Percentiles rank a stretch among this genome's conserved stretches.
Evolutionary conservation across 2,888 invertebrate species (phyloP).

Genomic region (Bruchidius siliquastri): DNA sequence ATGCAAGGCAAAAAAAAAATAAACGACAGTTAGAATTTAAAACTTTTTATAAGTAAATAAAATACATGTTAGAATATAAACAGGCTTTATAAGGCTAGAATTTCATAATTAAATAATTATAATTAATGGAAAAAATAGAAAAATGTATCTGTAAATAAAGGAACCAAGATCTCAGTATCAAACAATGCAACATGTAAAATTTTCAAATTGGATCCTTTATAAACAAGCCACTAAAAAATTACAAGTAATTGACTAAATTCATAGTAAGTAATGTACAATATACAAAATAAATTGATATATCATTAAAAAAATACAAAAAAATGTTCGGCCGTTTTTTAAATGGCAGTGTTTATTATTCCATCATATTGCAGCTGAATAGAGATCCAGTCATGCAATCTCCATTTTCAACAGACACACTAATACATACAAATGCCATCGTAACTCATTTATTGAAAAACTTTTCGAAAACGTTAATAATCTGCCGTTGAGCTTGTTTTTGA

Average conservation of each 20-base stretch:
- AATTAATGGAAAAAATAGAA: conserved; percentile 23
- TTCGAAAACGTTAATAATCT: not conserved
- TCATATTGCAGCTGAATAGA: conserved; percentile 31
- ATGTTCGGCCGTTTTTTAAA: conserved; percentile 20
- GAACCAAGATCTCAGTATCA: conserved; percentile 11
- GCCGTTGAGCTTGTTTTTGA: not conserved
- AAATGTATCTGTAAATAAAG: conserved; percentile 21
- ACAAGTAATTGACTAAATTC: not conserved
- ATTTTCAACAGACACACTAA: conserved; percentile 2
- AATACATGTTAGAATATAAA: conserved; percentile 45
- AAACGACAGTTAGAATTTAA: conserved; percentile 14
- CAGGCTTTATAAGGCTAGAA: conserved; percentile 40
- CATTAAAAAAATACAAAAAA: conserved; percentile 4
- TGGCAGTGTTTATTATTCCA: conserved; percentile 34
- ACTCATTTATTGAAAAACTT: not conserved
- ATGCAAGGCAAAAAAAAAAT: conserved; percentile 1
- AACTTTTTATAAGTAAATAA: conserved; percentile 42
- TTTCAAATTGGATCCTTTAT: conserved; percentile 16
- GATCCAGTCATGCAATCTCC: conserved; percentile 22
- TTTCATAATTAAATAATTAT: conserved; percentile 30
- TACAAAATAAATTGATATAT: conserved; percentile 23
- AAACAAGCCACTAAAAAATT: conserved; percentile 11
- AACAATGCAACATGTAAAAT: not conserved
- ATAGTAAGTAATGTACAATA: conserved; percentile 22
- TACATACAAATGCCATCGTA: not conserved